Base-by-base conservation (phyloP, 1,140 invertebrate species). In the Anastatus disparis region DNA sequence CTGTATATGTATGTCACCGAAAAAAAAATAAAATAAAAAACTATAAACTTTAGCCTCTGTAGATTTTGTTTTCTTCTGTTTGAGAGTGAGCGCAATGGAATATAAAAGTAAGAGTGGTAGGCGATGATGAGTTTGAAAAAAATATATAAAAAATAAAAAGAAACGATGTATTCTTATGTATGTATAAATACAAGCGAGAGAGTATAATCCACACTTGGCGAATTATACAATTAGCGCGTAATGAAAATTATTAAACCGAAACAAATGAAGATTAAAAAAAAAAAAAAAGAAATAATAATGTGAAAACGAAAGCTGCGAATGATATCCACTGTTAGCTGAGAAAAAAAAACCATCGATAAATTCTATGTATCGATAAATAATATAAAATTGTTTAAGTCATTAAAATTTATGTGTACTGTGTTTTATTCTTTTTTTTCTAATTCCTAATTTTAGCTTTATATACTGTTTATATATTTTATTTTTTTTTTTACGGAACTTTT, bases 301-400 rank as follows among this genome's bases (percentile, higher is more conserved):
- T n/a, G n/a, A n/a, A 50, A 53, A 29, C 27, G 55, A 35, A 29
- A 58, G 75, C 31, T 40, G 52, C 24, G 24, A 65, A 65, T 65
- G 38, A 71, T 74, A 76, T n/a, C 73, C 61, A 76, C 68, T 80
- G 72, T 79, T 79, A 80, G 73, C 73, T 77, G 68, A 76, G 70
- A 64, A 40, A 61, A 65, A 50, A 61, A 65, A 76, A 75, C 56
- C 64, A 75, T 73, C 75, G 75, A 79, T 79, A 78, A 79, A 80
- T 79, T 80, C 75, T 77, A 80, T 82, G 79, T 81, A 81, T 77
- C 74, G 75, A 81, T 80, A 78, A 80, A 81, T 79, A 79, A 80
- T 76, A 81, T 81, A 78, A 78, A 72, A 78, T 79, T 81, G 78
- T 82, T 82, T 82, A 81, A 81, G 52, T 58, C 63, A 74, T 76